Evolutionary conservation across 2,797 vertebrate species (phyloP), one percentile per base, ranked within the genome.

Genomic region (Arrhamphus sclerolepis): DNA sequence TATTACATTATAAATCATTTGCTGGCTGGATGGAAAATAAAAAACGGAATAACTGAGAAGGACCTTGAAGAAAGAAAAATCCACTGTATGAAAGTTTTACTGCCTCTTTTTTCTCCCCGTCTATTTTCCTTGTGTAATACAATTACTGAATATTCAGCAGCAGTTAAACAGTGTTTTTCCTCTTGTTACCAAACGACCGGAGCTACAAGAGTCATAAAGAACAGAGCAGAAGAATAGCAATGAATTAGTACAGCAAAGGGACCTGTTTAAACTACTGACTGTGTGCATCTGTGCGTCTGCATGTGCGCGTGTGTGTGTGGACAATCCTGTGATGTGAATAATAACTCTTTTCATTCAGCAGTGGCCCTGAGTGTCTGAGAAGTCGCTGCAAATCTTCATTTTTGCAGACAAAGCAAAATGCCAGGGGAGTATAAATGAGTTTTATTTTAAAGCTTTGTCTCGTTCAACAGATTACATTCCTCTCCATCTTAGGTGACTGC

Each of bases 371-470:
- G 77, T 84, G 70, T 79, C 71, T 41, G 63, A 78, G 75, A 85
- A 86, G 77, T 78, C 74, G 48, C 66, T 0, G 77, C 75, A 89
- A 91, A 89, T 90, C 82, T 80, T 80, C 65, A 79, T 85, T 91
- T 87, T 82, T 91, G 90, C 87, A 84, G 85, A 89, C 87, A 77
- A 86, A 90, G 89, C 90, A 89, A 71, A 88, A 79, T 70, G 74
- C 70, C 75, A 81, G 49, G 40, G 58, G 54, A 60, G 60, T 70
- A 80, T 77, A 83, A 85, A 87, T 84, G 56, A 84, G 74, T 87
- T 91, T 90, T 83, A 86, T 86, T 87, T 89, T 83, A 81, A 81
- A 80, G 80, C 77, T 83, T 81, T 86, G 85, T 89, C 77, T 82
- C 76, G 87, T 92, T 90, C 83, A 85, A 85, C 82, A 89, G 84